Conservation (phyloP, 30 jellyfish, hydroid and myxozoan species). For the Hydractinia symbiolongicarpus region DNA sequence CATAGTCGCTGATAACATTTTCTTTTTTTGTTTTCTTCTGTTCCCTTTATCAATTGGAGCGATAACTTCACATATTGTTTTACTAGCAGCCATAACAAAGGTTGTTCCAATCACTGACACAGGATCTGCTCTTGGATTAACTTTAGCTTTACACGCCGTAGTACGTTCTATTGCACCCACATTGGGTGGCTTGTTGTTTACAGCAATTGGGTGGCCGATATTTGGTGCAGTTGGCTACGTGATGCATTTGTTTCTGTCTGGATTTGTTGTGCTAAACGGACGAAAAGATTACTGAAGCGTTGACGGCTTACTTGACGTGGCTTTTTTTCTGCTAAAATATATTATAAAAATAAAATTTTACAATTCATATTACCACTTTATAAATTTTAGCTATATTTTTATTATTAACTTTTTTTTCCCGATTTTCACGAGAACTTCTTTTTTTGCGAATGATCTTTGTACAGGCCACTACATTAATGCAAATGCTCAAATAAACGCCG, state of each 20-base stretch:
- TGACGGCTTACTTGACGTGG: too few relatives aligned
- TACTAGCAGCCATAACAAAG: conserved; percentile 39
- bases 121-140: conserved; percentile 36
- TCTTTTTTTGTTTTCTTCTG: conserved; percentile 7
- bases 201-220: conserved; percentile 38
- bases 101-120: conserved; percentile 35
- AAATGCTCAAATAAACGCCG: too few relatives aligned
- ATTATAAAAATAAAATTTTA: too few relatives aligned
- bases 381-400: too few relatives aligned
- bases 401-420: too few relatives aligned
- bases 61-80: conserved; percentile 19
- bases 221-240: conserved; percentile 37
- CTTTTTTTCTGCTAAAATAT: too few relatives aligned
- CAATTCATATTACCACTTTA: too few relatives aligned
- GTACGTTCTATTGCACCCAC: conserved; percentile 43
- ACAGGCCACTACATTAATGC: too few relatives aligned
- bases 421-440: too few relatives aligned
- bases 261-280: conserved; percentile 17
- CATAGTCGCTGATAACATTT: conserved; percentile 20
- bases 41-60: conserved; percentile 41
- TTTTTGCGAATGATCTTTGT: too few relatives aligned
- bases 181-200: conserved; percentile 27
- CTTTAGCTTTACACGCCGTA: conserved; percentile 34
- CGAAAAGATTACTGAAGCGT: background rate
- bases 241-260: conserved; percentile 22